Base-by-base conservation (phyloP, 1,140 invertebrate species). In the Sitophilus oryzae region DNA sequence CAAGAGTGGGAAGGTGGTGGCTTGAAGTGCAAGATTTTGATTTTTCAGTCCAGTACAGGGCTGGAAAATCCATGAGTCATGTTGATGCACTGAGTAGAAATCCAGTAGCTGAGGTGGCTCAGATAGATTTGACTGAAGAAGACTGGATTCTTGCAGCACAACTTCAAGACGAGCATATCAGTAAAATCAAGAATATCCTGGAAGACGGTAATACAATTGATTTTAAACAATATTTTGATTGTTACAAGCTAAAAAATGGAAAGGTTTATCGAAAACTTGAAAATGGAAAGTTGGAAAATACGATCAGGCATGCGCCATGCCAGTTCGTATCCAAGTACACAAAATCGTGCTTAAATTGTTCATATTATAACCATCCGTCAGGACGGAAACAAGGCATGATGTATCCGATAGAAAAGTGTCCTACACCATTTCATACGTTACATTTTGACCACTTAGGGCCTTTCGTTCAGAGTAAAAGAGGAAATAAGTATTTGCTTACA, bases 21-120 rank as follows among this genome's bases (percentile, higher is more conserved):
- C 23, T 66, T 0, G 44, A 60, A 18, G 30, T 65, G 15, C 58
- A 61, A 16, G 62, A 69, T n/a, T 68, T 58, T 23, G 35, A 52
- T 25, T 69, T 66, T 53, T 43, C 49, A 8, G 53, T 70, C 10
- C 42, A 59, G 35, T 58, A 67, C 58, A 34, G 67, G 22, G 40
- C 61, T 1, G 67, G 66, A 15, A 50, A 36, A 9, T 52, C 48
- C n/a, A 66, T 67, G 60, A 44, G n/a, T 4, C 66, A 69, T 58
- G 64, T 59, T 0, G 69, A 71, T 38, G 59, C 61, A 8, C 44
- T 70, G 10, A 68, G 66, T 53, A 21, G 66, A 50, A 63, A 66
- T 42, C 45, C 59, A 22, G 16, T 49, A 35, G n/a, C 11, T 30
- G n/a, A 43, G 14, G 15, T 25, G 20, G n/a, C 6, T 54, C 37